Conservation (phyloP, 2,888 invertebrate genomes). For the Ypsolopha sequella region DNA sequence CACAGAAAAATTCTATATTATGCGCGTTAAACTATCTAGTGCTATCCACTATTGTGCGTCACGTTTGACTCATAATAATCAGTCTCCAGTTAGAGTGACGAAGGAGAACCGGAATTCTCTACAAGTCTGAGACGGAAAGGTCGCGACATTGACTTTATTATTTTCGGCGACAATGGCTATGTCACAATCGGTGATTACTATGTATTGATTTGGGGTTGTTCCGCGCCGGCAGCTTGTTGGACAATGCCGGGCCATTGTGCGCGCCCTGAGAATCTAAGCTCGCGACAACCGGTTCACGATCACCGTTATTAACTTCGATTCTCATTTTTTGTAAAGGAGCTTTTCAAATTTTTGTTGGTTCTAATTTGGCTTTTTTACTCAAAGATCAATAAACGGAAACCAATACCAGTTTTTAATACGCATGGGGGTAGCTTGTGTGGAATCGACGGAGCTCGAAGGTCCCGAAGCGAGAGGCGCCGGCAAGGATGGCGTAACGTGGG, state of each 20-base stretch:
- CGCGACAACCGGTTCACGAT: slow-evolving; percentile 39
- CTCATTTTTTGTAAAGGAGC: slow-evolving; percentile 26
- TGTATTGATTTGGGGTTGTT: slow-evolving; percentile 41
- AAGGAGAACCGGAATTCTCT: slow-evolving; percentile 37
- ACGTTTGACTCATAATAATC: slow-evolving; percentile 33
- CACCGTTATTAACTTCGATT: slow-evolving; percentile 36
- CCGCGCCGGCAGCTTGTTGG: slow-evolving; percentile 15
- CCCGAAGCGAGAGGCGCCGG: slow-evolving; percentile 19
- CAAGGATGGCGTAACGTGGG: slow-evolving; percentile 20
- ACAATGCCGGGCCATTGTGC: slow-evolving; percentile 33
- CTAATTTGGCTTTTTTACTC: slow-evolving; percentile 18
- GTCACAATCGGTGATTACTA: slow-evolving; percentile 48
- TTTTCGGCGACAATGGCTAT: slow-evolving; percentile 42
- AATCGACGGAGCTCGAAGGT: slow-evolving; percentile 25
- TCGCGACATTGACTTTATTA: slow-evolving; percentile 48
- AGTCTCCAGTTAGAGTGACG: slow-evolving; percentile 22
- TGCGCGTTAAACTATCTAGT: slow-evolving; percentile 9
- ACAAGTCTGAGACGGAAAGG: slow-evolving; percentile 30
- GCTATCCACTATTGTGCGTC: slow-evolving; percentile 15
- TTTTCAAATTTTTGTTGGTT: slow-evolving; percentile 24
- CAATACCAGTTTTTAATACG: slow-evolving; percentile 20
- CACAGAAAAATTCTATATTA: slow-evolving; percentile 39
- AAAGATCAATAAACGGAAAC: slow-evolving; percentile 20
- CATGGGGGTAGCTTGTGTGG: slow-evolving; percentile 41
- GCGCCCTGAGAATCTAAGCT: slow-evolving; percentile 33